Base-by-base conservation (phyloP, 1,140 invertebrate species). In the Formica selysi region DNA sequence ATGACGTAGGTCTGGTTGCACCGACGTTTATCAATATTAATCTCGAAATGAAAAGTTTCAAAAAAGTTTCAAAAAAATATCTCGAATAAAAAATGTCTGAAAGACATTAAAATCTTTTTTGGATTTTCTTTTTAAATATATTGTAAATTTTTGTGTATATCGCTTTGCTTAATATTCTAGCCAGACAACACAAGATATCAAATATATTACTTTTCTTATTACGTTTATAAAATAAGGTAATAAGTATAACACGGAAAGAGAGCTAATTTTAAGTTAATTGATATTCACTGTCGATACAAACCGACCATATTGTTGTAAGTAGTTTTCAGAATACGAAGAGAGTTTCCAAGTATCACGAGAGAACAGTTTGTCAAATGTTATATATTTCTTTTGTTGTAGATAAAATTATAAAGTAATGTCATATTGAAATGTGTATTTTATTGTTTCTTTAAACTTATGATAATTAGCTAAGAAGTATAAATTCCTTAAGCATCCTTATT, bases 321-420 rank as follows among this genome's bases (percentile, higher is more conserved):
- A 8, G 41, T 8, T 32, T 32, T 44, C 59, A 48, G 5, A 51
- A 67, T 38, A 51, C 19, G 29, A 79, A 65, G 76, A 79, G 61
- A 64, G 11, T 48, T 32, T 32, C 64, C 16, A 48, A 78, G 11
- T 5, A 38, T 10, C 13, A 16, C 6, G 4, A 38, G 38, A 73
- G 26, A 73, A 73, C 36, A 11, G 11, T 36, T 11, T 36, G 4
- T 32, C 5, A 74, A 74, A 26, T 59, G 13, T 74, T 36, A 38
- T 22, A 26, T 32, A 64, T 19, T 19, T 22, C 13, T 41, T 59
- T 59, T 22, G 16, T 59, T 62, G 22, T 5, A 29, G 26, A 29
- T 29, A 59, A 38, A 8, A 57, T 70, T 29, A 19, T 67, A 16
- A 67, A 67, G 5, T 79, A 78, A 48, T 32, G 67, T 61, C 67